These are phyloP conservation scores for Eidolon dupreanum DNA, from an alignment of 2,797 vertebrate genomes.

Conservation along the genomic window DNA sequence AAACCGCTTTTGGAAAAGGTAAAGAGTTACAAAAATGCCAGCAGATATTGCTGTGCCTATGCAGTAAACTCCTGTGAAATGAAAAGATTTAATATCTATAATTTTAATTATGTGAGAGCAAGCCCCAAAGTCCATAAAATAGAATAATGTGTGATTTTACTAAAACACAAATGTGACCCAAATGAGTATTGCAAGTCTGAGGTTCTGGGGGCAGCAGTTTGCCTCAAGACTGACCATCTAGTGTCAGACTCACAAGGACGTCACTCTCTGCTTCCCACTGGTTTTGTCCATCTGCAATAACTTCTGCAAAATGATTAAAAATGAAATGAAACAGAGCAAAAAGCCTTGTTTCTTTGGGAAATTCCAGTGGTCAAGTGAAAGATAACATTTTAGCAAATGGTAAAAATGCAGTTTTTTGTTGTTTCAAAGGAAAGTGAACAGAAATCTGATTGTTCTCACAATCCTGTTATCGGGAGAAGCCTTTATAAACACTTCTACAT, in stretches of 20 bases:
- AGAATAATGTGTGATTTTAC: not conserved
- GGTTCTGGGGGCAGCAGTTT: not conserved
- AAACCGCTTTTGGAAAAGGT: not conserved
- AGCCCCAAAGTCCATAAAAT: not conserved
- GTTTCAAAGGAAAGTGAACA: not conserved
- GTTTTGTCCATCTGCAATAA: accelerated
- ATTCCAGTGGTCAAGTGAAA: not conserved
- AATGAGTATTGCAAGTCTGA: not conserved
- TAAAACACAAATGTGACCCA: not conserved
- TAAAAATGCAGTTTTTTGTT: not conserved
- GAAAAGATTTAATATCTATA: not conserved
- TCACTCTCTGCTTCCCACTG: not conserved
- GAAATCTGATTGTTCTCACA: not conserved
- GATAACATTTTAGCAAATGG: not conserved
- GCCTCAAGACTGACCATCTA: not conserved
- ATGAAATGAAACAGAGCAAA: not conserved
- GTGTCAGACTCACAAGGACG: not conserved
- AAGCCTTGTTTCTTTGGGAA: not conserved
- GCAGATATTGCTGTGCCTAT: not conserved
- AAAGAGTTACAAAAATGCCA: not conserved
- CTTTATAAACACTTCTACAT: too few species aligned
- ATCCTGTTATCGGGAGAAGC: not conserved
- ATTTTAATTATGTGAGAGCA: not conserved
- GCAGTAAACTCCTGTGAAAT: not conserved
- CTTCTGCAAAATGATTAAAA: not conserved